Evolutionary conservation across 2,113 vertebrate genomes (phyloP).

Genomic region (Clarias macrocephalus): DNA sequence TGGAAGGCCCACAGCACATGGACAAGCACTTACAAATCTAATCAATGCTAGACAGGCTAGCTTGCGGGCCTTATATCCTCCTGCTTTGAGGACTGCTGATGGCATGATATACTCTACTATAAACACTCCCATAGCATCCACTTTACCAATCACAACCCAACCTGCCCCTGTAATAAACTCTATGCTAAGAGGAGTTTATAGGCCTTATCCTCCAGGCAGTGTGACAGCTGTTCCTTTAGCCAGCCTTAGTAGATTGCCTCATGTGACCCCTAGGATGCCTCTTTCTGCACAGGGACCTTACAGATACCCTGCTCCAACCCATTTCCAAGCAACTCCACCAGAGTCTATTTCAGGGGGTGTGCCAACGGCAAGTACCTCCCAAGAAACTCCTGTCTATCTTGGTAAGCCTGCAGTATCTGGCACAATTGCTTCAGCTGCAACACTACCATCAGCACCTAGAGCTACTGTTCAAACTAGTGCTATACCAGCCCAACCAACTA

Average conservation of each 20-base stretch:
- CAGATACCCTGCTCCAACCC: constrained; percentile 78
- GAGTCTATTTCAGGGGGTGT: constrained; percentile 59
- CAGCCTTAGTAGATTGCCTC: constrained; percentile 86
- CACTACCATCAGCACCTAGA: constrained; percentile 50
- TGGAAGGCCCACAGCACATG: constrained; percentile 70
- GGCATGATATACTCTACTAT: constrained; percentile 99
- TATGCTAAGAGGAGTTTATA: constrained; percentile 85
- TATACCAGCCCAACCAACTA: constrained; percentile 48
- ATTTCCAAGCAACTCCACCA: constrained; percentile 68
- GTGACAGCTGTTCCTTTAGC: constrained; percentile 87
- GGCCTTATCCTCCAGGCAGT: constrained; percentile 78
- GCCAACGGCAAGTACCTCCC: constrained; percentile 59
- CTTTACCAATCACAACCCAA: constrained; percentile 97
- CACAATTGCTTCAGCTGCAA: constrained; percentile 57
- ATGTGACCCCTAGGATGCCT: constrained; percentile 83
- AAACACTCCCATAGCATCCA: constrained; percentile 95
- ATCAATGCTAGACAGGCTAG: constrained; percentile 79
- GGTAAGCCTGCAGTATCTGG: constrained; percentile 78
- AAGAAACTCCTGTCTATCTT: constrained; percentile 87
- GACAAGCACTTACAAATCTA: constrained; percentile 80
- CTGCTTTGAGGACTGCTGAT: constrained; percentile 87
- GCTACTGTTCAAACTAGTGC: constrained; percentile 55
- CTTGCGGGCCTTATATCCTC: constrained; percentile 85
- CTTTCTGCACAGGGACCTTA: constrained; percentile 80
- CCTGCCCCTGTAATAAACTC: constrained; percentile 85